Evolutionary conservation across 2,113 vertebrate species (phyloP), one percentile per base, ranked within the genome.

Genomic region (Zosterops borbonicus): DNA sequence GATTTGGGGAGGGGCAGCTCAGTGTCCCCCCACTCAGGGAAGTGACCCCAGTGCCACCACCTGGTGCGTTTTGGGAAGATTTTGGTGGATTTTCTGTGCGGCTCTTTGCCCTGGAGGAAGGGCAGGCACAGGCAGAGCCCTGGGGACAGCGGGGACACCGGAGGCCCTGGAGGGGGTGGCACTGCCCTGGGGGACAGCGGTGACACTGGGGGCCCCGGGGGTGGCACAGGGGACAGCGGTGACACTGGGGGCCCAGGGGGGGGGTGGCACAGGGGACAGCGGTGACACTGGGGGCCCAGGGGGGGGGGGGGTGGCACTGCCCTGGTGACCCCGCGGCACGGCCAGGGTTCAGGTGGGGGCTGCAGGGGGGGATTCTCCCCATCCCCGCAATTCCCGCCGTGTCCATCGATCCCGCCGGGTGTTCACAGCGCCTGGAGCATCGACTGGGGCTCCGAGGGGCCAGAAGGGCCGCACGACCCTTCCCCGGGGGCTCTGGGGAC

Each of bases 181-280:
- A 3, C 35, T n/a, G n/a, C n/a, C n/a, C n/a, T n/a, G 8, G 35
- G 35, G 35, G 35, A 35, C 35, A 35, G 35, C 35, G 35, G 35
- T 35, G 35, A 35, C 35, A 35, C 35, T 35, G 35, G 35, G 8
- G 35, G 35, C 35, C 35, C 35, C 35, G 35, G 35, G 35, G 35
- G 35, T n/a, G n/a, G n/a, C n/a, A n/a, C n/a, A n/a, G 16, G 49
- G 74, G 41, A 4, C 12, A 1, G 24, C 0, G 4, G 18, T 23
- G 63, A 11, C 56, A 73, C 35, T 8, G 2, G 68, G 64, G 58
- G 39, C 39, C 33, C 2, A 1, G 9, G 60, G 0, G 70, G 14
- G 6, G 85, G 86, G 68, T 31, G 87, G 33, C 4, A 3, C 35
- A 35, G 35, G 35, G 35, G 35, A 35, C 35, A 35, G 35, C 35